A percentile compares a stretch with the other conserved stretches of the same genome.
Conservation (phyloP, 2,113 vertebrate genomes). For the Xenotilapia flavipinnis region DNA sequence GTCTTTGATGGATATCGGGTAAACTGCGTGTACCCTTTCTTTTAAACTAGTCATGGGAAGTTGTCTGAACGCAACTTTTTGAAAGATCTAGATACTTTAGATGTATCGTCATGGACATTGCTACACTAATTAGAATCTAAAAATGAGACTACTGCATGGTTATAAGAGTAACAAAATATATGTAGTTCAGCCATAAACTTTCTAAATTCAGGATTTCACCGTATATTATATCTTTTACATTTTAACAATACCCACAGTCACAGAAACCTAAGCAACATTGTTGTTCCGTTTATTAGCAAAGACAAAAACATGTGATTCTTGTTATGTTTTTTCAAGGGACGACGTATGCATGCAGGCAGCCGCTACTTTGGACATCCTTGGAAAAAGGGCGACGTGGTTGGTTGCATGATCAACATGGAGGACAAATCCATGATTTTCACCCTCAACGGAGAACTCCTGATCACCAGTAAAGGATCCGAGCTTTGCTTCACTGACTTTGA, state of each 20-base stretch:
- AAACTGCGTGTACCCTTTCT: slow-evolving; percentile 17
- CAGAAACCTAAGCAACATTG: background rate
- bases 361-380: slow-evolving; percentile 90
- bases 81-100: background rate
- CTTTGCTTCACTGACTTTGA: slow-evolving; percentile 93
- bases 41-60: background rate
- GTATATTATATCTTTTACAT: background rate
- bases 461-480: slow-evolving; percentile 93
- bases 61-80: background rate
- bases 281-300: background rate
- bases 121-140: background rate
- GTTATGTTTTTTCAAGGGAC: slow-evolving; percentile 71
- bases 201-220: background rate
- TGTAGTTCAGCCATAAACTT: background rate
- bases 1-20: slow-evolving; percentile 95
- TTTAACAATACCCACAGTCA: background rate
- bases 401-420: slow-evolving; percentile 97
- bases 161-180: background rate
- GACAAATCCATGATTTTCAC: slow-evolving; percentile 98
- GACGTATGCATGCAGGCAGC: slow-evolving; percentile 88
- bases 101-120: background rate
- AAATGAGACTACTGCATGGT: background rate
- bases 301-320: background rate
- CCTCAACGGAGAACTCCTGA: slow-evolving; percentile 92
- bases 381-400: slow-evolving; percentile 93